These are phyloP conservation scores for Busseola fusca DNA, from an alignment of 2,888 invertebrate genomes.

Conservation along the genomic window DNA sequence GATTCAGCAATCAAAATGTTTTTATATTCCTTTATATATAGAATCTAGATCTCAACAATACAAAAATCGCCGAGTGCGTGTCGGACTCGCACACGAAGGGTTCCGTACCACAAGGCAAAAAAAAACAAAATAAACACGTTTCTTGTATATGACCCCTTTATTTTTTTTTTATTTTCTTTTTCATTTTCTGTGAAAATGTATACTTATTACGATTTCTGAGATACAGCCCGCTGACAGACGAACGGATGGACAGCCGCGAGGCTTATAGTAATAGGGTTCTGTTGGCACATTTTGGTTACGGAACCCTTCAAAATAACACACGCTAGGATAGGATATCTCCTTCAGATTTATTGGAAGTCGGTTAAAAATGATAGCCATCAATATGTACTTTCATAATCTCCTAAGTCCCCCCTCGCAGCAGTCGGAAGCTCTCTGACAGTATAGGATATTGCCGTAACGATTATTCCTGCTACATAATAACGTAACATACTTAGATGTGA, in stretches of 20 bases:
- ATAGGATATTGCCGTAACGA: conserved; percentile 22
- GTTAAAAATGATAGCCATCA: conserved; percentile 11
- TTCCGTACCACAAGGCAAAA: background rate
- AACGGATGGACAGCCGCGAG: background rate
- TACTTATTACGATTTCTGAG: background rate
- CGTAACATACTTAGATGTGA: conserved; percentile 24
- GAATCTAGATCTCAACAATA: background rate
- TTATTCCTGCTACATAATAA: conserved; percentile 21
- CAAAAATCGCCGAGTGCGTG: background rate
- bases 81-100: background rate
- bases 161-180: background rate
- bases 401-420: conserved; percentile 10
- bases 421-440: conserved; percentile 20
- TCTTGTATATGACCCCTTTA: background rate
- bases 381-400: conserved; percentile 20
- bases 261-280: background rate
- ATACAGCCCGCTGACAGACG: background rate
- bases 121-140: background rate
- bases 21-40: background rate
- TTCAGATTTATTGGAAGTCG: background rate
- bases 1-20: conserved; percentile 14
- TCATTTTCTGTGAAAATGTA: background rate
- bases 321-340: background rate
- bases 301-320: conserved; percentile 5
- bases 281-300: background rate